phyloP scores from a whole-genome alignment of 2,888 invertebrate genomes.

The Ophonus ardosiacus region DNA sequence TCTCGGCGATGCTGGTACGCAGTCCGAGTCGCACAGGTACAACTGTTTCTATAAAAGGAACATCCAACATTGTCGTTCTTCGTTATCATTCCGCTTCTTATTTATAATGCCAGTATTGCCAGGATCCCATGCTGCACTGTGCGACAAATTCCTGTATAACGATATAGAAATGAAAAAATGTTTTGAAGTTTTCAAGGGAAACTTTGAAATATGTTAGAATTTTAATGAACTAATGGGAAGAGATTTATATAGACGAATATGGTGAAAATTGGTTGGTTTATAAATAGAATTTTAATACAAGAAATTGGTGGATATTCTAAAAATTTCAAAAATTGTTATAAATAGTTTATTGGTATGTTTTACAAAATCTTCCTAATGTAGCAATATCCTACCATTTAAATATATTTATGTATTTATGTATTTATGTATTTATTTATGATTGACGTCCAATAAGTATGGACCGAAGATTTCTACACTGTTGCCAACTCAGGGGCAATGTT shows the following conservation, averaged over 20 bases:
- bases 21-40: neutral
- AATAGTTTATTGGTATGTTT: no score
- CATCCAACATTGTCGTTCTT: conserved; percentile 30
- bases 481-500: no score
- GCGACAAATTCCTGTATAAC: conserved; percentile 28
- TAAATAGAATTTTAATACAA: neutral
- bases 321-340: neutral
- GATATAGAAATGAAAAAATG: conserved; percentile 15
- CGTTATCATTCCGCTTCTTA: conserved; percentile 56
- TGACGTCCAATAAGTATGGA: no score
- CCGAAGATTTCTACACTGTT: no score
- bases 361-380: no score
- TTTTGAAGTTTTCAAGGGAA: neutral
- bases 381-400: no score
- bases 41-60: conserved; percentile 62
- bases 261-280: neutral
- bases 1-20: conserved; percentile 1
- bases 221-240: conserved; percentile 10
- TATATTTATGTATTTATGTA: no score
- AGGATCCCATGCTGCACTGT: neutral
- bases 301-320: neutral
- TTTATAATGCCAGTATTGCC: conserved; percentile 28
- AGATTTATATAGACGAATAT: neutral
- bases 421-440: no score
- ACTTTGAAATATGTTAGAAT: conserved; percentile 5